Evolutionary conservation across 2,797 vertebrate species (phyloP), one percentile per base, ranked within the genome.

Genomic region (Lithobates pipiens): DNA sequence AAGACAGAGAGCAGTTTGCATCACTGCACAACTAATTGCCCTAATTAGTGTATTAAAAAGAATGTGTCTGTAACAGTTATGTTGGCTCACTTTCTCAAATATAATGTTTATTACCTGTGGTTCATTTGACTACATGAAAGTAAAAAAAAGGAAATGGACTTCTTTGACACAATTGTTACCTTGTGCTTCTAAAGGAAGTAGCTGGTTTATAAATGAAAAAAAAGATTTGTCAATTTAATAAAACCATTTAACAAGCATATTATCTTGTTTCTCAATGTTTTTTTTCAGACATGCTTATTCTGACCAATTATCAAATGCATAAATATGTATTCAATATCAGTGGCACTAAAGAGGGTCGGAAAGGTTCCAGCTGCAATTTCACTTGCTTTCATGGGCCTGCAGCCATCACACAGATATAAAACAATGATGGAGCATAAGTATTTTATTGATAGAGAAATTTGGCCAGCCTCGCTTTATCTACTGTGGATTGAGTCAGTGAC

Each of bases 21-120:
- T 85, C 63, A 80, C 36, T 69, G 77, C 61, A 76, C 44, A 76
- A 50, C 29, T 80, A 80, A 85, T 85, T 85, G 84, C 32, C 71
- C 71, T 80, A 80, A 85, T 85, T 80, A 76, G 42, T 46, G 36
- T 69, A 80, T 85, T 76, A 75, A 57, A 67, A 76, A 76, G 69
- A 82, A 73, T 73, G 79, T 29, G 42, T 74, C 32, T 32, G 16
- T 69, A 85, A 85, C 74, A 75, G 72, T 80, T 80, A 50, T 61
- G 76, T 6, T 54, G 25, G 23, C 61, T 67, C 39, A 39, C 50
- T 65, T 84, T 79, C 68, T 34, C 50, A 65, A 54, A 54, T 44
- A 25, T 73, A 80, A 75, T 80, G 83, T 68, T 77, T 73, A 73
- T 85, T 72, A 78, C 76, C 70, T 44, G 10, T 67, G 57, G 69